A percentile compares a stretch with the other conserved stretches of the same genome.
Conservation (phyloP, 2,797 vertebrate genomes). For the Lepus oiostolus region DNA sequence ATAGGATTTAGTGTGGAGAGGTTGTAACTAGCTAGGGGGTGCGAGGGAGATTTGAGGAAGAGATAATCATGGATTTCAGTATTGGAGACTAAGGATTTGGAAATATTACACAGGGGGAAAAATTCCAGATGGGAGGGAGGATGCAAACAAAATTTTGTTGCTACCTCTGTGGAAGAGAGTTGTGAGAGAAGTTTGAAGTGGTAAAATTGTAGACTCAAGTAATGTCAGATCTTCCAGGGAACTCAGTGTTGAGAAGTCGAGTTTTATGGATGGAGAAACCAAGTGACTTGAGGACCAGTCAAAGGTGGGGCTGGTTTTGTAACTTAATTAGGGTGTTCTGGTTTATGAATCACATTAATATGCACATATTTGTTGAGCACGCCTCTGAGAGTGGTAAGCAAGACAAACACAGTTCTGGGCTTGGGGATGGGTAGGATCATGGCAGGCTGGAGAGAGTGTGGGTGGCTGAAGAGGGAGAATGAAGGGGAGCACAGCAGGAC, state of each 20-base stretch:
- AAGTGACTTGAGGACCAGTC: neutral
- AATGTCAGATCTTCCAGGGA: slow-evolving; percentile 25
- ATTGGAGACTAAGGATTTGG: slow-evolving; percentile 55
- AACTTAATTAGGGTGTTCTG: slow-evolving; percentile 35
- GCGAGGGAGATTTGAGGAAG: slow-evolving; percentile 14
- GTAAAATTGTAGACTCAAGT: neutral
- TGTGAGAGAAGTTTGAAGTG: slow-evolving; percentile 30
- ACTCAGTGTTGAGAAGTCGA: neutral
- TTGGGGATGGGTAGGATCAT: neutral
- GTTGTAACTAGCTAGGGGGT: neutral
- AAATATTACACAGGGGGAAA: neutral
- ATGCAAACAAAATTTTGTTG: slow-evolving; percentile 48
- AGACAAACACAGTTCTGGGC: neutral
- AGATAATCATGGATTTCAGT: slow-evolving; percentile 47
- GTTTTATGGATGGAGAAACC: slow-evolving; percentile 57
- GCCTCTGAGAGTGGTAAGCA: neutral
- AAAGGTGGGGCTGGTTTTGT: neutral
- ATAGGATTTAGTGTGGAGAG: slow-evolving; percentile 54
- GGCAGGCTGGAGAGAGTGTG: neutral
- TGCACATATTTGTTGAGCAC: neutral
- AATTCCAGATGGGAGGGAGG: slow-evolving; percentile 43
- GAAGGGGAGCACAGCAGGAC: neutral
- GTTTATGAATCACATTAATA: slow-evolving; percentile 47
- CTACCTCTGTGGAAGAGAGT: neutral
- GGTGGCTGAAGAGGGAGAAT: slow-evolving; percentile 25